These are phyloP conservation scores for Meandrina meandrites DNA, from an alignment of 92 coral and sea anemone species.

Conservation along the genomic window DNA sequence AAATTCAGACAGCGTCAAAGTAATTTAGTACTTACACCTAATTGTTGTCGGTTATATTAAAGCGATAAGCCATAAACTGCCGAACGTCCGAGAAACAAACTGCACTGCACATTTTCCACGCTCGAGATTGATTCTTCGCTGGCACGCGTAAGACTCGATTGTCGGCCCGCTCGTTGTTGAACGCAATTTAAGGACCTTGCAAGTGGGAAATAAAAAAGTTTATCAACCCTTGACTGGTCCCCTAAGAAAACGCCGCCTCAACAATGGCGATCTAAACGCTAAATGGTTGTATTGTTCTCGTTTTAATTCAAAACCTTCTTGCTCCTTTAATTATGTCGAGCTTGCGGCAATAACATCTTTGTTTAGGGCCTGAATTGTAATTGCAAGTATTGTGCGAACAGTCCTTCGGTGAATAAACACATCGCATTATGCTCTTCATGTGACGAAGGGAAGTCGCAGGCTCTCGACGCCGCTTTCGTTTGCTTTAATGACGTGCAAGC, in stretches of 20 bases:
- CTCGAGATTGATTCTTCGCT: not conserved
- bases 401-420: conserved; percentile 53
- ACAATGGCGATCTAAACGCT: conserved; percentile 82
- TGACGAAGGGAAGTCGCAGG: not conserved
- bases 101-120: not conserved
- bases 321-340: conserved; percentile 81
- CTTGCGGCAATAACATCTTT: conserved; percentile 70
- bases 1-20: not conserved
- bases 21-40: conserved; percentile 1
- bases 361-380: conserved; percentile 64
- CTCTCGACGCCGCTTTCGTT: conserved; percentile 22
- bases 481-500: conserved; percentile 13
- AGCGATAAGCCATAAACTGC: conserved; percentile 7
- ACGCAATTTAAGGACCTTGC: conserved; percentile 35
- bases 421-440: conserved; percentile 19
- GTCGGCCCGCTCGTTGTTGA: not conserved
- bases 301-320: conserved; percentile 78
- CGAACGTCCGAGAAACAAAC: not conserved
- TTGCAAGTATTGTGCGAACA: conserved; percentile 71
- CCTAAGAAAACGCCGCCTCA: conserved; percentile 71
- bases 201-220: conserved; percentile 42
- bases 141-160: not conserved
- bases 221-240: conserved; percentile 60
- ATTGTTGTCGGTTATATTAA: conserved; percentile 27
- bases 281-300: conserved; percentile 87